These are phyloP conservation scores for Sternotherus odoratus DNA, from an alignment of 2,797 vertebrate species.

Conservation along the genomic window DNA sequence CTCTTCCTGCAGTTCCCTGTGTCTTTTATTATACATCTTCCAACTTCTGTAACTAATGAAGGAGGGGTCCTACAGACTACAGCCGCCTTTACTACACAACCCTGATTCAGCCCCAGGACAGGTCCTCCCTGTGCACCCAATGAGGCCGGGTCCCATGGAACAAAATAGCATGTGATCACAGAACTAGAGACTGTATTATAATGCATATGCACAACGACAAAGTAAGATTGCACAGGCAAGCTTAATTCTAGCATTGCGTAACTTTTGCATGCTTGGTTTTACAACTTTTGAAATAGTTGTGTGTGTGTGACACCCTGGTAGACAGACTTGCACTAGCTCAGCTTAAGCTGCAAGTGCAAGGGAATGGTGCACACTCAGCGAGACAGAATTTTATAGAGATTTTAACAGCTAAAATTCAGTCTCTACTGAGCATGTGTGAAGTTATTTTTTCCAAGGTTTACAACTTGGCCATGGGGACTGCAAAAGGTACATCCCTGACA, in stretches of 20 bases:
- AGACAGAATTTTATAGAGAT: slow-evolving; percentile 8
- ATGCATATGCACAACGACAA: not conserved
- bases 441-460: not conserved
- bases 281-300: slow-evolving; percentile 40
- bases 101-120: not conserved
- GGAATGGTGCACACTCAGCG: not conserved
- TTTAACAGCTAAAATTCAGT: not conserved
- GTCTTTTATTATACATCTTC: not conserved
- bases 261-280: slow-evolving; percentile 19
- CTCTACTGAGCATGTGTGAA: not conserved
- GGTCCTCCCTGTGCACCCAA: not conserved
- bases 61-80: not conserved
- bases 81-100: not conserved
- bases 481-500: not conserved
- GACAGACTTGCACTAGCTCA: no score
- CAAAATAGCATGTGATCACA: not conserved
- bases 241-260: slow-evolving; percentile 18
- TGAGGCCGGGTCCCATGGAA: rapidly evolving
- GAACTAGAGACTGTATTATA: not conserved
- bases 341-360: not conserved
- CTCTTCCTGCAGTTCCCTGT: not conserved
- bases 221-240: slow-evolving; percentile 4
- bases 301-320: slow-evolving; percentile 1
- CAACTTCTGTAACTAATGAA: not conserved
- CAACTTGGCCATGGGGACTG: not conserved